Evolutionary conservation across 2,797 vertebrate species (phyloP).

Genomic region (Cheracebus regulus): DNA sequence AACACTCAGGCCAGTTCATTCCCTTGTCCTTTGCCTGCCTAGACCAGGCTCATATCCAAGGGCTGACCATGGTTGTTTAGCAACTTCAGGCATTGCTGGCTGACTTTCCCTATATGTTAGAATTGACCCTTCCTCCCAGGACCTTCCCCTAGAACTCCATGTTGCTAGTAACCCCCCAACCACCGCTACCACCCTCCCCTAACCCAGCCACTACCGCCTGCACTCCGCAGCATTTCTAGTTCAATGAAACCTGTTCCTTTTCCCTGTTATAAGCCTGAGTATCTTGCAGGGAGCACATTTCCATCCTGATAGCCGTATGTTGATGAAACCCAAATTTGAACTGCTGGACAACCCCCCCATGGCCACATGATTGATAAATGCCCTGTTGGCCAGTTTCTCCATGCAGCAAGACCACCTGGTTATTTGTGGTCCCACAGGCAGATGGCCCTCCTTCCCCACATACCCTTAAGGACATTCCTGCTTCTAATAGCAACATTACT

Average conservation of each 20-base stretch:
- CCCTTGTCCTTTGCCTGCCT: accelerated
- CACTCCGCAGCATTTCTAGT: not conserved
- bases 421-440: not conserved
- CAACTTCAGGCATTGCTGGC: not conserved
- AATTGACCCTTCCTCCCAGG: not conserved
- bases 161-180: not conserved
- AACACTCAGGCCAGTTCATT: not conserved
- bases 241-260: not conserved
- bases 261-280: not conserved
- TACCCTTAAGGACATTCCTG: not conserved
- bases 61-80: not conserved
- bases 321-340: not conserved
- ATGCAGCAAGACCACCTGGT: no score
- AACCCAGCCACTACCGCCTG: not conserved
- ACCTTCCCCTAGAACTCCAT: accelerated
- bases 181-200: accelerated
- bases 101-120: no score
- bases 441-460: not conserved
- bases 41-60: not conserved
- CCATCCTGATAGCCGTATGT: not conserved
- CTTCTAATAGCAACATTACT: not conserved
- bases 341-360: accelerated
- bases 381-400: not conserved
- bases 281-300: not conserved
- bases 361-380: not conserved